These are phyloP conservation scores for Virgularia gustaviana DNA, from an alignment of 92 coral and sea anemone genomes.

Conservation along the genomic window DNA sequence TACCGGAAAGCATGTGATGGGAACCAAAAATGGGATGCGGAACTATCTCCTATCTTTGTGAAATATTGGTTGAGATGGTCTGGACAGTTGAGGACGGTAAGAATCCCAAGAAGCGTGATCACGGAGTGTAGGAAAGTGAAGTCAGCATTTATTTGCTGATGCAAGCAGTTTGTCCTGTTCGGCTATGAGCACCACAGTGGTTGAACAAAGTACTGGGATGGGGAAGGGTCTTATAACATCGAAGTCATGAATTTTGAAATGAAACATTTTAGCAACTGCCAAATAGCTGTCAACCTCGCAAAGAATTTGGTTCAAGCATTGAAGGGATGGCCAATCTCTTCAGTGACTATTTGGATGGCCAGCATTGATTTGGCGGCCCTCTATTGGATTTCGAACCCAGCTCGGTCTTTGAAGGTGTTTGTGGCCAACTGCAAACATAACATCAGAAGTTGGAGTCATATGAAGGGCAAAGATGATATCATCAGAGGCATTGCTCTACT, in stretches of 20 bases:
- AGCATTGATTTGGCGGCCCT: constrained; percentile 29
- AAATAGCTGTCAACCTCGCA: constrained; percentile 35
- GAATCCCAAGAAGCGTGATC: constrained; percentile 29
- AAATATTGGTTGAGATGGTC: constrained; percentile 42
- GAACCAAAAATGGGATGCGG: too few species aligned
- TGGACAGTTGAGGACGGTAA: constrained; percentile 15
- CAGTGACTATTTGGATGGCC: constrained; percentile 21
- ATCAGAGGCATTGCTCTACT: too few species aligned
- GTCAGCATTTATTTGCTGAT: constrained; percentile 36
- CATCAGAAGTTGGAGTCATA: too few species aligned
- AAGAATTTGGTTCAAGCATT: background rate
- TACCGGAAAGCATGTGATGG: too few species aligned
- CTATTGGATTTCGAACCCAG: constrained; percentile 35
- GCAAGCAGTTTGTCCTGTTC: constrained; percentile 39
- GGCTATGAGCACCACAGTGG: constrained; percentile 21
- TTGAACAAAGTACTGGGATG: constrained; percentile 9
- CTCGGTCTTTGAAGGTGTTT: constrained; percentile 8
- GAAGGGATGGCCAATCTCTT: constrained; percentile 28
- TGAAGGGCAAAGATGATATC: too few species aligned
- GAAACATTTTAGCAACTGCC: background rate
- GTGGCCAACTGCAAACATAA: constrained; percentile 37
- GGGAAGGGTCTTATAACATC: constrained; percentile 1
- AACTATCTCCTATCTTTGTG: background rate
- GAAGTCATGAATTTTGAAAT: background rate
- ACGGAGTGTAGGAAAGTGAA: background rate